These are phyloP conservation scores for Boulengerochromis microlepis DNA, from an alignment of 2,113 vertebrate species.

Conservation along the genomic window DNA sequence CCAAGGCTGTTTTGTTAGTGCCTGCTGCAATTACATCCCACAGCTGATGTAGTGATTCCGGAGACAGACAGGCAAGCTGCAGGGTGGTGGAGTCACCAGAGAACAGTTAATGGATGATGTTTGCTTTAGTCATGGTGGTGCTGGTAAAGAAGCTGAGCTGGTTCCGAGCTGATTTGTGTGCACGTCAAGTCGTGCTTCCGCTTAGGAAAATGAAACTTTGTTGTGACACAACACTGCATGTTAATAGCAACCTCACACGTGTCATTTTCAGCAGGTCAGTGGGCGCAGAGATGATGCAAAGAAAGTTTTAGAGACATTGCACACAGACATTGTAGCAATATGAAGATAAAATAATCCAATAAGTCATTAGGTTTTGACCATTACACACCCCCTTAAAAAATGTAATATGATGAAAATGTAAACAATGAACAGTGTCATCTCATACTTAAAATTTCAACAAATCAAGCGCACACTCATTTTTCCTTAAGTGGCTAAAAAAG, in stretches of 20 bases:
- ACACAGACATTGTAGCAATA: neutral
- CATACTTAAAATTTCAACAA: neutral
- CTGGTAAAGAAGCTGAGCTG: neutral
- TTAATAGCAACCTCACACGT: neutral
- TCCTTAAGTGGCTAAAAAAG: neutral
- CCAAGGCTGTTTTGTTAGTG: constrained; percentile 59
- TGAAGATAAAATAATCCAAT: neutral
- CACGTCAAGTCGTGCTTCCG: neutral
- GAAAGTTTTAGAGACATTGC: neutral
- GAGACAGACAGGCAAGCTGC: constrained; percentile 8
- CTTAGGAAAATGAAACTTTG: neutral
- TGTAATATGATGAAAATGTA: neutral
- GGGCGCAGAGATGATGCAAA: neutral
- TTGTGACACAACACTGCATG: neutral
- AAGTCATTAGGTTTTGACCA: neutral
- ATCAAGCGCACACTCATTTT: neutral
- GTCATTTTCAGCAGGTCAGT: neutral
- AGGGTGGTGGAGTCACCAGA: constrained; percentile 33
- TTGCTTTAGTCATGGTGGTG: neutral
- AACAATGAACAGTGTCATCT: neutral
- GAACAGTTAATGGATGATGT: constrained; percentile 9
- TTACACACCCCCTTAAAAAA: neutral
- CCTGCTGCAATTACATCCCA: constrained; percentile 65
- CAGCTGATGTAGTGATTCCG: constrained; percentile 51
- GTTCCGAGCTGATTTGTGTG: neutral